These are phyloP conservation scores for Bryconaethiops microstoma DNA, from an alignment of 2,797 vertebrate genomes.

Conservation along the genomic window DNA sequence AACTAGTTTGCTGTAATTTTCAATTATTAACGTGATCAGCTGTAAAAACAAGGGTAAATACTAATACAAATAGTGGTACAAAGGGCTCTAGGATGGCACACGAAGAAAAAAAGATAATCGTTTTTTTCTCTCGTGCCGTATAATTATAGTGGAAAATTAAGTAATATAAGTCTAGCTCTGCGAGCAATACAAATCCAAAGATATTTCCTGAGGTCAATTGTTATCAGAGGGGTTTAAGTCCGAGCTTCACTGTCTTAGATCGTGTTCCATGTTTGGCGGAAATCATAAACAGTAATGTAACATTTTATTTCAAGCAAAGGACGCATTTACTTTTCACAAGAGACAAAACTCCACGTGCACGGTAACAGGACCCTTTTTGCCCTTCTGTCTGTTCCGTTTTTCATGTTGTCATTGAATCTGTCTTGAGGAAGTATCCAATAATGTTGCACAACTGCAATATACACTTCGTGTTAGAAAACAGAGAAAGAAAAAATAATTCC, in stretches of 20 bases:
- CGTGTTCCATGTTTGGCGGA: slow-evolving; percentile 76
- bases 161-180: not conserved
- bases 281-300: slow-evolving; percentile 77
- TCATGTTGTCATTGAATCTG: slow-evolving; percentile 65
- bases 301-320: slow-evolving; percentile 80
- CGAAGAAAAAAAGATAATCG: no score
- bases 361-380: slow-evolving; percentile 56
- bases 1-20: no score
- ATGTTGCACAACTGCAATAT: slow-evolving; percentile 8
- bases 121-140: no score
- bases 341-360: slow-evolving; percentile 70
- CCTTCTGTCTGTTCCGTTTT: slow-evolving; percentile 31
- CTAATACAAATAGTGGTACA: no score
- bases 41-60: no score
- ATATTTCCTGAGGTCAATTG: not conserved
- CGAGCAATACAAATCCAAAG: no score
- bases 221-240: not conserved
- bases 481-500: not conserved
- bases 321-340: slow-evolving; percentile 81
- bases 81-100: no score
- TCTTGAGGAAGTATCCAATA: slow-evolving; percentile 38
- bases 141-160: not conserved
- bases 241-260: not conserved
- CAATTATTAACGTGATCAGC: no score
- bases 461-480: slow-evolving; percentile 21